Base-by-base conservation (phyloP, 2,888 invertebrate genomes). In the Cancer borealis region DNA sequence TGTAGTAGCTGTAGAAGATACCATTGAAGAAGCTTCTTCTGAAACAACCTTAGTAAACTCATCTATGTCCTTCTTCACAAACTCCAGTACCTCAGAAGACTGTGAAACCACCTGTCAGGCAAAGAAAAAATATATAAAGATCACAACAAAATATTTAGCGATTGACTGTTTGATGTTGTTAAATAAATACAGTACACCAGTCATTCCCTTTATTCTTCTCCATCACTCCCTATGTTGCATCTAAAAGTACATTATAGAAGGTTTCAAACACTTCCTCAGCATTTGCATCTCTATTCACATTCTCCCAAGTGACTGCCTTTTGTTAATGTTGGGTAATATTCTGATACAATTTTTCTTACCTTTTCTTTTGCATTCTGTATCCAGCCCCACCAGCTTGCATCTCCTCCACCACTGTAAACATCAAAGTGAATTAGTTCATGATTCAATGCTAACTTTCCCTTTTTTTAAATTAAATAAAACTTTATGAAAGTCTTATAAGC, bases 51-150 rank as follows among this genome's bases (percentile, higher is more conserved):
- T 97, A 21, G 98, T 97, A 96, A 98, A 97, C 96, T 98, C 98
- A 96, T 97, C 98, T 96, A 98, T 96, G 96, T 98, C 98, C 96
- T 98, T 98, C 96, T 98, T 98, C 96, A 98, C 98, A 97, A 98
- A 98, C 95, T 98, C 98, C 96, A 98, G 97, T 3, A 98, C 98
- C 96, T 98, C 98, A 0, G 97, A 97, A 91, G 98, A 98, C 98
- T 98, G 95, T 39, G 93, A 93, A 39, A 96, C 94, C 66, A 95
- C 95, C 94, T 95, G 91, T 39, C 30, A 87, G 45, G 14, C 45
- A 73, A 73, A 87, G 30, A 17, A 26, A 30, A 47, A 54, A 2
- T 26, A 90, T n/a, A 90, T 30, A 90, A n/a, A 89, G 2, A 39
- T 26, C 5, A 30, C 12, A 54, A 8, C 3, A 54, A 26, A 17